Evolutionary conservation across 2,797 vertebrate genomes (phyloP), one percentile per base, ranked within the genome.

Genomic region (Acanthiza pusilla): DNA sequence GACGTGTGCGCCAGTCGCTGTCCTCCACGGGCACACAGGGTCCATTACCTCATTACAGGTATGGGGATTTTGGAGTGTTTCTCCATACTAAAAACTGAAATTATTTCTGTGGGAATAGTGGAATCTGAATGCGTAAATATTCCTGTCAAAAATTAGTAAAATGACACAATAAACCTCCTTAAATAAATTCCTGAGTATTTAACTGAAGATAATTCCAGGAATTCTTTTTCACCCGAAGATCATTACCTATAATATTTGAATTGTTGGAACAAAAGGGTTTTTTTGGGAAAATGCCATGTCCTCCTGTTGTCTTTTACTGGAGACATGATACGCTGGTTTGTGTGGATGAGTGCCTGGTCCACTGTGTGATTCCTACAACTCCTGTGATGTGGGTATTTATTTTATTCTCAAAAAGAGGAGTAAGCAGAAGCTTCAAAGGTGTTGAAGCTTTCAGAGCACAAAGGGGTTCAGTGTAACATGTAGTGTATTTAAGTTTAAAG

Each of bases 31-130:
- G 22, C 99, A 99, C 97, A 98, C 98, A 30, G 99, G 99, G 73
- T 99, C 99, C 79, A 99, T 99, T 98, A 99, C 99, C 94, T 99
- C 99, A 86, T 97, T 99, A 93, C 99, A 99, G 98, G 99, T 99
- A 98, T 9, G 42, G 36, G 11, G 34, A 4, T 27, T 25, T 54
- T 54, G 7, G 66, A 65, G 11, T n/a, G 18, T 70, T 88, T 29
- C 14, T 58, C 9, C 7, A 1, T 50, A 4, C 11, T 34, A 45
- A 83, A 80, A 45, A 42, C 15, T 83, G 32, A 40, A 42, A 23
- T 54, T n/a, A 20, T 45, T 82, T 75, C 26, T 47, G 66, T 81
- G 57, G 70, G 30, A 65, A n/a, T 71, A 48, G 36, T 65, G 63
- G 61, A 62, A 48, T 67, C 32, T 50, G 21, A 65, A 53, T 36